Conservation (phyloP, 1,140 invertebrate genomes). For the Drosophila suzukii region DNA sequence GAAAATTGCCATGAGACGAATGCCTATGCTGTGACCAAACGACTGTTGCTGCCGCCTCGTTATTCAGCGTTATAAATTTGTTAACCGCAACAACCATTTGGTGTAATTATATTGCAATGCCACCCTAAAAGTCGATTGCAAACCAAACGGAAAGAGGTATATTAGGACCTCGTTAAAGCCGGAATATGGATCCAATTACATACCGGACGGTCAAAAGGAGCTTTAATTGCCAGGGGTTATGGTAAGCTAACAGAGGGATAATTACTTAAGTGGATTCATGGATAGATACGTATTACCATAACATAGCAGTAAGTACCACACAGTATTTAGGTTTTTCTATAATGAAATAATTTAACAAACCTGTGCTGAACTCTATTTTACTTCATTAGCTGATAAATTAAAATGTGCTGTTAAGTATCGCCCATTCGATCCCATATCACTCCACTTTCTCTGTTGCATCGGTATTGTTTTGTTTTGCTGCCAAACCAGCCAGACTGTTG, state of each 20-base stretch:
- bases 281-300: neutral
- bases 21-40: slow-evolving; percentile 7
- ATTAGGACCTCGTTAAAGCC: slow-evolving; percentile 30
- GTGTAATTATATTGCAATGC: slow-evolving; percentile 70
- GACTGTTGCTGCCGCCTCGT: slow-evolving; percentile 41
- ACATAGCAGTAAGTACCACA: neutral
- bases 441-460: slow-evolving; percentile 16
- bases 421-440: neutral
- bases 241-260: slow-evolving; percentile 8
- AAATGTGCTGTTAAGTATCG: slow-evolving; percentile 6
- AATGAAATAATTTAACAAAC: neutral
- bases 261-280: slow-evolving; percentile 29
- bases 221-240: slow-evolving; percentile 31
- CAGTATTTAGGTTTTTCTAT: neutral
- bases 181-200: slow-evolving; percentile 29
- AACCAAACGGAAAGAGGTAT: slow-evolving; percentile 7
- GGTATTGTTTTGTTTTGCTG: slow-evolving; percentile 47
- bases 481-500: slow-evolving; percentile 29
- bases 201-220: slow-evolving; percentile 12
- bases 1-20: slow-evolving; percentile 52
- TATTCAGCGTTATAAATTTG: slow-evolving; percentile 71
- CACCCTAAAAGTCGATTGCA: slow-evolving; percentile 22
- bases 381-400: no score
- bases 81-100: slow-evolving; percentile 74
- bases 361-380: neutral